These are phyloP conservation scores for Epinotia nisella DNA, from an alignment of 2,888 invertebrate genomes.

Conservation along the genomic window DNA sequence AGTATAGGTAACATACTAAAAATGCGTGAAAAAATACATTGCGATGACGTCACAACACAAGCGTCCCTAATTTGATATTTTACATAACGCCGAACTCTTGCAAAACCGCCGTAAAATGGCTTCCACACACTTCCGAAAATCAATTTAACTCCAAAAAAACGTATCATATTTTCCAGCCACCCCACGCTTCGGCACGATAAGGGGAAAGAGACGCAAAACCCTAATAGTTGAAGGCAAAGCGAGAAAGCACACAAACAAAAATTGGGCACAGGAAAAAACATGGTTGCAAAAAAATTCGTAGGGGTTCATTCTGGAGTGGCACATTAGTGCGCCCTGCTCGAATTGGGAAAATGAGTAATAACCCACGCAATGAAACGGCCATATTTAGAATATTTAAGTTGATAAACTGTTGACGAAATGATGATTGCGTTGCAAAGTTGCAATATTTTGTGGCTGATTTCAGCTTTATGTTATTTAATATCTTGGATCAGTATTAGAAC, in stretches of 20 bases:
- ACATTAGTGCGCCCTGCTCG: slow-evolving; percentile 78
- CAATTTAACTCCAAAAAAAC: slow-evolving; percentile 82
- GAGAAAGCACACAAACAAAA: slow-evolving; percentile 73
- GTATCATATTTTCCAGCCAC: slow-evolving; percentile 83
- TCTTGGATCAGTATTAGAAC: too few species aligned
- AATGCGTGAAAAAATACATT: not conserved
- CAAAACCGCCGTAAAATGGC: slow-evolving; percentile 72
- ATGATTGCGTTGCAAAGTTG: slow-evolving; percentile 10
- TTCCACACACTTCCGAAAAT: slow-evolving; percentile 78
- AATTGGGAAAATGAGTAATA: slow-evolving; percentile 80
- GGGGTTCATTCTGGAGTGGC: slow-evolving; percentile 79
- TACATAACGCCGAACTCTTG: slow-evolving; percentile 34
- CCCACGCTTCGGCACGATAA: slow-evolving; percentile 72
- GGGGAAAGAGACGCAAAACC: slow-evolving; percentile 58
- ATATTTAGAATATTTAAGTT: slow-evolving; percentile 54
- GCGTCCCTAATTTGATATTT: slow-evolving; percentile 30
- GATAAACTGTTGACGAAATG: slow-evolving; percentile 12
- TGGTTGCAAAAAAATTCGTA: slow-evolving; percentile 77
- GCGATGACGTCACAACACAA: slow-evolving; percentile 14
- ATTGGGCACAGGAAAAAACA: slow-evolving; percentile 79
- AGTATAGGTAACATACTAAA: not conserved
- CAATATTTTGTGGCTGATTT: not conserved
- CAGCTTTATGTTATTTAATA: too few species aligned
- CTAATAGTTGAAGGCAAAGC: slow-evolving; percentile 46
- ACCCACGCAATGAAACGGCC: slow-evolving; percentile 57